Percentiles rank a stretch among this genome's conserved stretches.
Conservation (phyloP, 2,888 invertebrate genomes). For the Syrista parreyssii region DNA sequence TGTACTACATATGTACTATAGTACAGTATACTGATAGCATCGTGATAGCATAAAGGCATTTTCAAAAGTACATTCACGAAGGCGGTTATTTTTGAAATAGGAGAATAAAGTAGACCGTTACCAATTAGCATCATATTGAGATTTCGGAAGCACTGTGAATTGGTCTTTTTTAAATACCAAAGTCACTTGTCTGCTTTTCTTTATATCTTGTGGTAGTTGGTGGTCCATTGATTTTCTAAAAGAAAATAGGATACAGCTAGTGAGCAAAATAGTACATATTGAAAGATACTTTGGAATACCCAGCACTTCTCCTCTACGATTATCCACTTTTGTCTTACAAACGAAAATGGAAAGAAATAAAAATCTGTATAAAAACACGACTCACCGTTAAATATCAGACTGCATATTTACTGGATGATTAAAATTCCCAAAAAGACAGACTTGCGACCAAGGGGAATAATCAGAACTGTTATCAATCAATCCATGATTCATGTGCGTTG, state of each 20-base stretch:
- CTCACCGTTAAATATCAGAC: slow-evolving; percentile 8
- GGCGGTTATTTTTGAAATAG: neutral
- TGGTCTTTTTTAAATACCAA: neutral
- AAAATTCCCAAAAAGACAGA: neutral
- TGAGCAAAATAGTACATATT: neutral
- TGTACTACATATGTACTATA: neutral
- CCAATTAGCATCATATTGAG: neutral
- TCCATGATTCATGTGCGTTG: neutral
- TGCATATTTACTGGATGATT: neutral
- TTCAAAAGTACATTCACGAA: neutral
- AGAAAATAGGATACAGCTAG: too few species aligned
- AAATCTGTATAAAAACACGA: slow-evolving; percentile 13
- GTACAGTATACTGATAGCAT: neutral
- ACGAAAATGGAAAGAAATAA: slow-evolving; percentile 24
- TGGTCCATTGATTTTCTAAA: too few species aligned
- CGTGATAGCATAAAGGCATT: neutral
- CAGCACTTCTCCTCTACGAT: neutral
- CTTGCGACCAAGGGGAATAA: neutral
- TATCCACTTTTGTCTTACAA: slow-evolving; percentile 34
- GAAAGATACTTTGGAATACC: neutral
- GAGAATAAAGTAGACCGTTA: neutral
- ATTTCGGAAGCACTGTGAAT: neutral
- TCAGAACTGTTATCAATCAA: neutral
- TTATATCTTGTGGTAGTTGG: too few species aligned
- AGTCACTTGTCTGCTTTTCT: neutral